Base-by-base conservation (phyloP, 2,888 invertebrate species). In the Biston betularia region DNA sequence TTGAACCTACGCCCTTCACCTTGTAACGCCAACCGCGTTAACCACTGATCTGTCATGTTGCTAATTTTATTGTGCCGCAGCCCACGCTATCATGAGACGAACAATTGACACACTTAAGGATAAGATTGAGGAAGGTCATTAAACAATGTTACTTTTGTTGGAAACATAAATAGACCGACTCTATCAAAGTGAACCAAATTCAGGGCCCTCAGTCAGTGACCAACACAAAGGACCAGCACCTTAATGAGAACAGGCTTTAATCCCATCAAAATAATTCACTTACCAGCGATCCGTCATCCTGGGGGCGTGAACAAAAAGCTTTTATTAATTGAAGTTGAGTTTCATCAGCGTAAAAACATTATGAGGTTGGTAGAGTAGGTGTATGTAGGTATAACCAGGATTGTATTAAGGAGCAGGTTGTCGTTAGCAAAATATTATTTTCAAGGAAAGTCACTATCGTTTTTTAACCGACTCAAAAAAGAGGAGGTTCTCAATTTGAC, bases 261-360 rank as follows among this genome's bases (percentile, higher is more conserved):
- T 63, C 57, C 65, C 53, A 66, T 57, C 57, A 61, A 59, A 70
- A 67, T 75, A 76, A 80, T 78, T 75, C 86, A 90, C 93, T 91
- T 82, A 94, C 94, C 93, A 94, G 89, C 76, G 93, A 93, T 88
- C 94, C 94, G 80, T 94, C 94, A 84, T 92, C 92, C 94, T 94
- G 85, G 68, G 83, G 75, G 90, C 91, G 85, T 87, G 83, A 87
- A 92, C 86, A 92, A 85, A 89, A 85, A 88, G 80, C 78, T 83
- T 84, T 86, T 72, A 73, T 71, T 72, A 72, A 75, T 73, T 75
- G 70, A 65, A 62, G 64, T 65, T 57, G 68, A 74, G 69, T 72
- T 71, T 70, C 71, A 74, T 75, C 72, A 75, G 66, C 68, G 66
- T 74, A 69, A 75, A 74, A 75, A 70, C 58, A 65, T 73, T 70